Conservation (phyloP, 92 coral and sea anemone genomes). For the Bergia puertoricense region DNA sequence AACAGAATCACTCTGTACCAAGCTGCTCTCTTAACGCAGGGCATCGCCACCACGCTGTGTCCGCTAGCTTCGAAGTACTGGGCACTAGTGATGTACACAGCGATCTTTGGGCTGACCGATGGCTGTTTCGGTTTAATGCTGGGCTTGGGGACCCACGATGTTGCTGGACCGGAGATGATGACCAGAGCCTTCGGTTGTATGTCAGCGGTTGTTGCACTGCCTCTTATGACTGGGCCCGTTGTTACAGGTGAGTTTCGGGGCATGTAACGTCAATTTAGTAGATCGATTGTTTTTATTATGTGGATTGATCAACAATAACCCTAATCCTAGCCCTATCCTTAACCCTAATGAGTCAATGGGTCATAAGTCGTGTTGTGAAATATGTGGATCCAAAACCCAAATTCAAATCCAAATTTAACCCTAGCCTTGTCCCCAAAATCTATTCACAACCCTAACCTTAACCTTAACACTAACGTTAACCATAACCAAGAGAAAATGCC, state of each 20-base stretch:
- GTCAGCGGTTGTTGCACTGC: slow-evolving; percentile 25
- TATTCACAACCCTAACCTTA: no score
- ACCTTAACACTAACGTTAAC: no score
- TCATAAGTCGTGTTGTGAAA: no score
- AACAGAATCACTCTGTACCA: slow-evolving; percentile 35
- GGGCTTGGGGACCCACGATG: slow-evolving; percentile 35
- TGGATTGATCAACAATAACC: not conserved
- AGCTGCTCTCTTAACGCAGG: slow-evolving; percentile 30
- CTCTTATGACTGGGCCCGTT: slow-evolving; percentile 33
- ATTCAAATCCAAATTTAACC: no score
- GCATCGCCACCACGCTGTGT: slow-evolving; percentile 38
- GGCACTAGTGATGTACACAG: slow-evolving; percentile 32
- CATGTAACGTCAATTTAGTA: not conserved
- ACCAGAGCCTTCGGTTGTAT: slow-evolving; percentile 40
- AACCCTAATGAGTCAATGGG: not conserved
- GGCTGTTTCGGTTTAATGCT: slow-evolving; percentile 38
- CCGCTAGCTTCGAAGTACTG: slow-evolving; percentile 31
- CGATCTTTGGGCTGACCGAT: slow-evolving; percentile 32
- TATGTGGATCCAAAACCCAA: no score
- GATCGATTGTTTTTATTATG: not conserved
- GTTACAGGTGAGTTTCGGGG: slow-evolving; percentile 12
- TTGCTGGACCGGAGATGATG: slow-evolving; percentile 38
- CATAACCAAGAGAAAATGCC: no score
- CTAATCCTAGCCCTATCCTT: no score
- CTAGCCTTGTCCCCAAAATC: no score